These are phyloP conservation scores for Talpa occidentalis DNA, from an alignment of 2,113 vertebrate genomes.

Conservation along the genomic window DNA sequence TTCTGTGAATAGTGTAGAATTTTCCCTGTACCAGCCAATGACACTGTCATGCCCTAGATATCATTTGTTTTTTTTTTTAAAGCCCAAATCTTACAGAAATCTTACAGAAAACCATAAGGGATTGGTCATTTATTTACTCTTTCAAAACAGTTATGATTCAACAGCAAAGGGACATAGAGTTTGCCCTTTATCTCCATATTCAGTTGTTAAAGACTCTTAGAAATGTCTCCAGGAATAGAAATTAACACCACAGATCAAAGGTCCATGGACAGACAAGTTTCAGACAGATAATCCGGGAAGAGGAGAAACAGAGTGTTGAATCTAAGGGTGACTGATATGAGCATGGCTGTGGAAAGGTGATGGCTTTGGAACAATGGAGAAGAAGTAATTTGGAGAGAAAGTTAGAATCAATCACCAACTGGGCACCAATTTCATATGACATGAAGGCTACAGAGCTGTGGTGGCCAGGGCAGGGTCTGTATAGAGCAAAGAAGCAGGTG, in stretches of 20 bases:
- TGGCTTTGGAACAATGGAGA: neutral
- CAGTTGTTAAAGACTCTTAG: neutral
- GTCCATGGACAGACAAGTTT: neutral
- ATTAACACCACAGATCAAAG: neutral
- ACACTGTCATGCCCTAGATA: neutral
- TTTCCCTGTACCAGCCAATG: neutral
- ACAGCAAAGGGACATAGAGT: neutral
- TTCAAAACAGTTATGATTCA: neutral
- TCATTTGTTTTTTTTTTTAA: neutral
- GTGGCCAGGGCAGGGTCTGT: neutral
- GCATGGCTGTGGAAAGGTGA: neutral
- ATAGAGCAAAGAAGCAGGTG: neutral
- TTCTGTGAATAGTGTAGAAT: neutral
- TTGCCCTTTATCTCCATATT: neutral
- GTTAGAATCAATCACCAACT: neutral
- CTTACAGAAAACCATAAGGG: neutral
- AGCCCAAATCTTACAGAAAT: neutral
- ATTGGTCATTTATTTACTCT: neutral
- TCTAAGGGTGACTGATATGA: neutral
- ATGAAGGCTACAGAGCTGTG: neutral
- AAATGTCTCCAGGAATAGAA: neutral
- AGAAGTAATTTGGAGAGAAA: neutral
- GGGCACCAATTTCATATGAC: neutral
- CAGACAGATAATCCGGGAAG: neutral
- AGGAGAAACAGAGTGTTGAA: neutral